Conservation (phyloP, 2,797 vertebrate genomes). For the Thripadectes ignobilis region DNA sequence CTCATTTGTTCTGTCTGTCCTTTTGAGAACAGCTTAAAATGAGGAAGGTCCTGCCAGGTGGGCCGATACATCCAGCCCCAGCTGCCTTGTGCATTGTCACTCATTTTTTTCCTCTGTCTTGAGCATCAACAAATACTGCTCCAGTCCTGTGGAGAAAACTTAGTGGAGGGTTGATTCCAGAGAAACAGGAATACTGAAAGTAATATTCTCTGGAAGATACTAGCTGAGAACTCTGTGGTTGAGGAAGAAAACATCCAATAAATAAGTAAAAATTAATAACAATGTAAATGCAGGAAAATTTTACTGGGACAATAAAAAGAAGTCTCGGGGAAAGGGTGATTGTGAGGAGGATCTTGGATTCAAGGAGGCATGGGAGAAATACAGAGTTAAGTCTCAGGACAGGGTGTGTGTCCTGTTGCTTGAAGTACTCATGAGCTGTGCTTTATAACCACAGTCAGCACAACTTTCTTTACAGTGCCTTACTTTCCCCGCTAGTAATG, state of each 20-base stretch:
- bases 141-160: neutral
- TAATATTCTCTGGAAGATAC: neutral
- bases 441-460: neutral
- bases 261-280: neutral
- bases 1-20: neutral
- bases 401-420: neutral
- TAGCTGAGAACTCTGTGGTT: neutral
- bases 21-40: neutral
- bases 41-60: neutral
- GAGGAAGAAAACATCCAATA: neutral
- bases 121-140: neutral
- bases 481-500: neutral
- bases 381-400: neutral
- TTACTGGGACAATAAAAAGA: neutral
- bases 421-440: neutral
- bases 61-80: neutral
- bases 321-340: neutral
- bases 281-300: neutral
- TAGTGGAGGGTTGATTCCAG: neutral
- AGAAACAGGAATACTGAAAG: neutral
- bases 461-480: neutral
- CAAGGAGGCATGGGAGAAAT: neutral
- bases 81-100: neutral
- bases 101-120: neutral
- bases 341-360: neutral